A percentile compares a stretch with the other conserved stretches of the same genome.
Conservation (phyloP, 2,113 vertebrate genomes). For the Micronycteris hirsuta region DNA sequence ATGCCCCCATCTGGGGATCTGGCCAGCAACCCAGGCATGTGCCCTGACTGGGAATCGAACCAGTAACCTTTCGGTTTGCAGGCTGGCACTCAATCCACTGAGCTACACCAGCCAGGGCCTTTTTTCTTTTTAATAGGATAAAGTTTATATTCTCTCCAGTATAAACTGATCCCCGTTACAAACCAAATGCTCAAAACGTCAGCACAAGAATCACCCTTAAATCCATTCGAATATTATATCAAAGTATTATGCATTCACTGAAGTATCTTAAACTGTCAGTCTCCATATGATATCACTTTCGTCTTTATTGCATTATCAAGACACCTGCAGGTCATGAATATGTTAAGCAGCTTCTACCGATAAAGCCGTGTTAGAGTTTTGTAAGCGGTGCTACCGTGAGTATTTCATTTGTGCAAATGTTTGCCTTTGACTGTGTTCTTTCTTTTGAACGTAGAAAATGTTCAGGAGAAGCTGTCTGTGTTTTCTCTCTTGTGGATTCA, state of each 20-base stretch:
- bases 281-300: not conserved
- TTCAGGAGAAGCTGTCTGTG: not conserved
- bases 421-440: not conserved
- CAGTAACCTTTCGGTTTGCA: no score
- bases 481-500: not conserved
- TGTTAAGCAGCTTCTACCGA: slow-evolving; percentile 35
- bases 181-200: slow-evolving; percentile 10
- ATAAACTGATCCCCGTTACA: slow-evolving; percentile 12
- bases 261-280: slow-evolving; percentile 2
- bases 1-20: no score
- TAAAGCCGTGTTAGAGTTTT: slow-evolving; percentile 17
- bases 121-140: not conserved
- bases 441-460: not conserved
- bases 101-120: no score
- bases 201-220: not conserved
- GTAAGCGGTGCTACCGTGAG: not conserved
- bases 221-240: slow-evolving; percentile 14
- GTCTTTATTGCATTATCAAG: slow-evolving; percentile 41
- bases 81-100: no score
- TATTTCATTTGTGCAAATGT: not conserved
- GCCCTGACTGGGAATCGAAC: no score
- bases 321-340: slow-evolving; percentile 21
- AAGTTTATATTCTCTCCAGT: not conserved
- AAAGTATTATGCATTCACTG: not conserved
- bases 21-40: no score